Base-by-base conservation (phyloP, 2,797 vertebrate genomes). In the Phaenicophaeus curvirostris region DNA sequence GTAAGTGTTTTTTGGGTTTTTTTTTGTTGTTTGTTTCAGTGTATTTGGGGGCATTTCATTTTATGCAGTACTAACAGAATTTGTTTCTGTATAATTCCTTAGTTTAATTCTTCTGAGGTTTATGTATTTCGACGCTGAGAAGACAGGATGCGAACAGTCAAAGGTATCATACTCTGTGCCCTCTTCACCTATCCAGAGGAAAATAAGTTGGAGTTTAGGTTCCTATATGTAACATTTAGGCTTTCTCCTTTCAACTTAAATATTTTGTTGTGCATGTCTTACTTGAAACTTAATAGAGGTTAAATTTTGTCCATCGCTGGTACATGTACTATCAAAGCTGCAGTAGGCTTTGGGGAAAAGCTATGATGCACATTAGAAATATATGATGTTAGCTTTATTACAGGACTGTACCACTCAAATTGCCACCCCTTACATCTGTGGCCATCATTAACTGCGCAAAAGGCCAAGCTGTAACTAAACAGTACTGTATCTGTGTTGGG, bases 381-480 rank as follows among this genome's bases (percentile, higher is more conserved):
- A 63, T 2, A 63, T 19, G 20, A 33, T 92, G 87, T 71, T 82
- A 44, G 67, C 37, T 89, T 92, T 67, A 87, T 65, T 85, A 44
- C 23, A 13, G 87, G 35, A 39, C 72, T 74, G 78, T 48, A 27
- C 75, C 41, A 46, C 61, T 94, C 53, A 27, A 13, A 83, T 35
- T 77, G 44, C 85, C 61, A 68, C 78, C 85, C 78, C 68, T 74
- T 74, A 24, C 91, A 89, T 94, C 94, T 96, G 93, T 94, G 93
- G 30, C 79, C 50, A 13, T 93, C 79, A n/a, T 80, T 85, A 87
- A 91, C 71, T 25, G 82, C 87, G 79, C 57, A 83, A 78, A 91
- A 95, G 93, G 93, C 91, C 91, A 80, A 54, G 58, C 94, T 91
- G 91, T 94, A 89, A 74, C 68, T 85, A 57, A 87, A 57, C 53